phyloP scores from a whole-genome alignment of 2,113 vertebrate genomes.

The Ploceus nigricollis region DNA sequence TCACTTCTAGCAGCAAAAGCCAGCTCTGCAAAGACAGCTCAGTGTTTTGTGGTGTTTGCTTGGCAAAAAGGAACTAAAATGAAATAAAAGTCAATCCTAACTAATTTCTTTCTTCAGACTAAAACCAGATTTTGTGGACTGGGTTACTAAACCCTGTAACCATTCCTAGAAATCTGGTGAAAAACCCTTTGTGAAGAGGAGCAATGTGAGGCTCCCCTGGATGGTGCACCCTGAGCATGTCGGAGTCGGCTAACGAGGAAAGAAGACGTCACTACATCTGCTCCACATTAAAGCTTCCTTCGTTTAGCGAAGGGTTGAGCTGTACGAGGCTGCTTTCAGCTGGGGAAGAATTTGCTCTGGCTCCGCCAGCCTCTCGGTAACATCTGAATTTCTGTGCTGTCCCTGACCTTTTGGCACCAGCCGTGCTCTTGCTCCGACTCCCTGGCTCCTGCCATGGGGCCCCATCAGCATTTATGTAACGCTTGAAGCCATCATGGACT shows the following conservation, averaged over 20 bases:
- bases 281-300: constrained; percentile 27
- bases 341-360: constrained; percentile 11
- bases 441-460: not conserved
- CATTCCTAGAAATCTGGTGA: not conserved
- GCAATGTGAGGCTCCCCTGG: accelerated
- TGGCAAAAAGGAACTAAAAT: not conserved
- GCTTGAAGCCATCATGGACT: not conserved
- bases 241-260: not conserved
- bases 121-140: not conserved
- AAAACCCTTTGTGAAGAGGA: not conserved
- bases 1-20: not conserved
- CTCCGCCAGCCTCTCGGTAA: not conserved
- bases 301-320: not conserved
- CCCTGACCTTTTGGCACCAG: constrained; percentile 43
- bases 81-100: not conserved
- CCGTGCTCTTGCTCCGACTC: not conserved
- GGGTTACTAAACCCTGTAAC: not conserved
- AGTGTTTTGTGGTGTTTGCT: not conserved
- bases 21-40: not conserved
- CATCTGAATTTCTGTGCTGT: constrained; percentile 7
- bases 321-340: not conserved
- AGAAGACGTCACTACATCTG: constrained; percentile 43
- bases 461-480: not conserved
- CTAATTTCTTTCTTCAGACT: not conserved
- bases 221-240: accelerated